Evolutionary conservation across 2,113 vertebrate species (phyloP), one percentile per base, ranked within the genome.

Genomic region (Thryonomys swinderianus): DNA sequence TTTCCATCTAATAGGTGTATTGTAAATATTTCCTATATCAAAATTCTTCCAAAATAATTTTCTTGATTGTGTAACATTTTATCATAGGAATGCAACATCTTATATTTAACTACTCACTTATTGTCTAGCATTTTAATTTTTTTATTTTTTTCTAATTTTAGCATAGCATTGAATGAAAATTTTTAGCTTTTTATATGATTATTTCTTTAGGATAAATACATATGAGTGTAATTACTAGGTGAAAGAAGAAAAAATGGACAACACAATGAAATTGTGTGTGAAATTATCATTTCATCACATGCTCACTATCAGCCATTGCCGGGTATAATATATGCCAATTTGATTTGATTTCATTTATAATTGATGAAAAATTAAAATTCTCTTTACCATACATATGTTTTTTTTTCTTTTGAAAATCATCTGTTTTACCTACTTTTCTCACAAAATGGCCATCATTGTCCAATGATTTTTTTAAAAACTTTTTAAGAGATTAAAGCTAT

Each of bases 131-230:
- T 76, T 87, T 91, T 69, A 88, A 86, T 87, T 95, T 5, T 76
- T 87, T 91, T 69, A 88, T 84, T 87, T 95, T 5, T 76, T 92
- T 82, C 37, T 81, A 69, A 80, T 90, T 69, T 94, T 84, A 64
- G n/a, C 55, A 42, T 61, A 94, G 79, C 42, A 86, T 32, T 76
- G 55, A 71, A 40, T 82, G 37, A 80, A 90, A 17, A 25, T 79
- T 59, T 84, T 96, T 23, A 14, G 85, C 37, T 59, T 73, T 94
- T 14, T 83, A 86, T 4, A 25, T 76, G n/a, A 85, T 85, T 53
- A 73, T 90, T 95, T 95, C 64, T 87, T 85, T 66, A 90, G 76
- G 61, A 42, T 78, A 90, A 66, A 76, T 30, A 94, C 37, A 48
- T 55, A 32, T 16, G n/a, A 90, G 23, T 67, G 25, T 1, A 79